These are phyloP conservation scores for Megaceryle torquata DNA, from an alignment of 2,113 vertebrate genomes.

Conservation along the genomic window DNA sequence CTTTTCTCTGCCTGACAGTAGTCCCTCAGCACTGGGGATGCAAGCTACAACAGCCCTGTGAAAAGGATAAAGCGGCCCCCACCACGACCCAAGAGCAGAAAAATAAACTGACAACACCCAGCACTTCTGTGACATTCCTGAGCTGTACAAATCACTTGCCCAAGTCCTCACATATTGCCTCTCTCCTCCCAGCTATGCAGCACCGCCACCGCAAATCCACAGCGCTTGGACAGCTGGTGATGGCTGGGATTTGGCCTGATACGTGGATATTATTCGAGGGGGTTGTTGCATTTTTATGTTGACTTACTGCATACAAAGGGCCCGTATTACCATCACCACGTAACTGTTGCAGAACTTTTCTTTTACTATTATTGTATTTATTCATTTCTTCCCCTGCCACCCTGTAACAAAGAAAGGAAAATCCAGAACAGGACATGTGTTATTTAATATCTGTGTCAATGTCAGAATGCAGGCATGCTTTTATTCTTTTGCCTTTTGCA, in stretches of 20 bases:
- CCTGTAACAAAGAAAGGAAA: slow-evolving; percentile 66
- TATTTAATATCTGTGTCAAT: slow-evolving; percentile 72
- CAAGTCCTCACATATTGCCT: neutral
- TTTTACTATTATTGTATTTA: slow-evolving; percentile 2
- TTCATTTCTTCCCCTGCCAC: slow-evolving; percentile 34
- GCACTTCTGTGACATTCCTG: slow-evolving; percentile 32
- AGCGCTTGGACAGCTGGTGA: slow-evolving; percentile 29
- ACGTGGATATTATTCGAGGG: neutral
- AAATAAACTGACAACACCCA: slow-evolving; percentile 29
- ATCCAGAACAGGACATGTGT: slow-evolving; percentile 48
- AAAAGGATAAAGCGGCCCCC: slow-evolving; percentile 31
- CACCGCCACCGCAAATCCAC: neutral
- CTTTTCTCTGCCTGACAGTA: slow-evolving; percentile 47
- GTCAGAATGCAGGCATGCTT: slow-evolving; percentile 50
- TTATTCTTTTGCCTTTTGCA: slow-evolving; percentile 65
- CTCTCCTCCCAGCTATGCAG: slow-evolving; percentile 19
- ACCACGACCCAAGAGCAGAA: neutral
- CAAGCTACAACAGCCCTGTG: neutral
- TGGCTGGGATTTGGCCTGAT: neutral
- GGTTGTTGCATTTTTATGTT: slow-evolving; percentile 37
- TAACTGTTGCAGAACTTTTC: slow-evolving; percentile 25
- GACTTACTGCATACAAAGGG: slow-evolving; percentile 3
- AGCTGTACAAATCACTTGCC: slow-evolving; percentile 23
- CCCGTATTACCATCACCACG: slow-evolving; percentile 25
- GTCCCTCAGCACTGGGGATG: slow-evolving; percentile 22